Percentiles rank a stretch among this genome's conserved stretches.
Conservation (phyloP, 2,888 invertebrate species). For the Bombyx huttoni region DNA sequence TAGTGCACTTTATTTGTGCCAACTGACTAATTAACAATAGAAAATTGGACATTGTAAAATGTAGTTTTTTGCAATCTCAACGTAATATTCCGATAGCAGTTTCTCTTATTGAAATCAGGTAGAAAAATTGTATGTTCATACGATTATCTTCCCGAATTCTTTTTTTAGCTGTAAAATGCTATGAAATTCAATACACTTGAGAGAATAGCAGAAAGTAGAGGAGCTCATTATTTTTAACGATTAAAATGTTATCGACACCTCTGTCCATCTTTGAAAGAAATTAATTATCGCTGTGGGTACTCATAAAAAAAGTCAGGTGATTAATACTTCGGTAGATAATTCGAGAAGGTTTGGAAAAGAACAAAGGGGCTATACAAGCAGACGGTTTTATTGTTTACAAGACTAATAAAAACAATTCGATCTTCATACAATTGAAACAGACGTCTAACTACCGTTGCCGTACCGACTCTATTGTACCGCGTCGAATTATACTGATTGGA, state of each 20-base stretch:
- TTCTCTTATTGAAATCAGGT: neutral
- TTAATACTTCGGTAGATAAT: constrained; percentile 52
- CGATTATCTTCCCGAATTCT: neutral
- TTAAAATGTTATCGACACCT: constrained; percentile 58
- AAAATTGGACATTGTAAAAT: neutral
- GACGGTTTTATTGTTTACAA: constrained; percentile 11
- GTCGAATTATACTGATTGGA: constrained; percentile 54
- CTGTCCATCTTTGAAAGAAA: constrained; percentile 40
- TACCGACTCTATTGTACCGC: constrained; percentile 37
- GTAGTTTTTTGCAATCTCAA: neutral
- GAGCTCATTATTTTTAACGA: constrained; percentile 47
- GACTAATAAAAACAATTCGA: neutral
- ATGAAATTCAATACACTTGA: constrained; percentile 32
- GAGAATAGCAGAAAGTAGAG: constrained; percentile 28
- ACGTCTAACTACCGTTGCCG: constrained; percentile 20
- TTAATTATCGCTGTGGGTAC: constrained; percentile 52
- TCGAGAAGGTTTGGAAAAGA: constrained; percentile 48
- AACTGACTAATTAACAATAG: constrained; percentile 10
- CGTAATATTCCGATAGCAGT: neutral
- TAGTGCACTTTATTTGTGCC: constrained; percentile 13
- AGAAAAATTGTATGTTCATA: neutral
- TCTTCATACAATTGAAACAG: neutral
- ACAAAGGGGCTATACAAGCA: constrained; percentile 35
- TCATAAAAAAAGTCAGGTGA: constrained; percentile 40
- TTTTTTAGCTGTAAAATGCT: constrained; percentile 6